Base-by-base conservation (phyloP, 1,140 invertebrate genomes). In the Lepidurus arcticus region DNA sequence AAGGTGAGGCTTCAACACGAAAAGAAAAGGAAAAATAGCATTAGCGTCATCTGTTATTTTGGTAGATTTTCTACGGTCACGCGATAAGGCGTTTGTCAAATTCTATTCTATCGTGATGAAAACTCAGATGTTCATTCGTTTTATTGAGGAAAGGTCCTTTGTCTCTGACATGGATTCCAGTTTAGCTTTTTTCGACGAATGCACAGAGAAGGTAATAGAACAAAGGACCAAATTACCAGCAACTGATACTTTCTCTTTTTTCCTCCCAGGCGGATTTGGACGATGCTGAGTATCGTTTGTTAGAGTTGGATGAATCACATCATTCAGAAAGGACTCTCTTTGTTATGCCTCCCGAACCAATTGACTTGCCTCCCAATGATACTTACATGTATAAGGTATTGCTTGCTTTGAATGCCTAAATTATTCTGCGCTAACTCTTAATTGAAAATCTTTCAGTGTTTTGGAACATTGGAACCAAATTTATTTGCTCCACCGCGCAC, bases 141-240 rank as follows among this genome's bases (percentile, higher is more conserved):
- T 99, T 85, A 98, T 99, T 81, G 97, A 99, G 86, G 98, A 99
- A 86, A 89, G 97, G 47, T 98, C 96, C 82, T 99, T 99, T 87
- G 95, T 99, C 0, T 97, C 96, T 13, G 96, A 98, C 82, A 95
- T 95, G 84, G 96, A 99, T 87, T 89, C 90, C 16, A 91, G 91
- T 80, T 87, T 99, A 77, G 94, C 96, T 11, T 99, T 99, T 87
- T 99, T 99, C 84, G 98, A 99, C 85, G 96, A 99, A 84, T 99
- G 97, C 84, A 91, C 93, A 1, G 96, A 98, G 85, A 91, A 74
- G 47, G 78, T 78, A 75, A 75, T n/a, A 42, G n/a, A 11, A 42
- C 1, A 42, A 73, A 11, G 21, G 24, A 43, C 42, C 44, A 74
- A 21, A 73, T 74, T 24, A 24, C 4, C 21, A 21, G 10, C 16